Evolutionary conservation across 2,888 invertebrate species (phyloP).

Genomic region (Leucophenga maculata): DNA sequence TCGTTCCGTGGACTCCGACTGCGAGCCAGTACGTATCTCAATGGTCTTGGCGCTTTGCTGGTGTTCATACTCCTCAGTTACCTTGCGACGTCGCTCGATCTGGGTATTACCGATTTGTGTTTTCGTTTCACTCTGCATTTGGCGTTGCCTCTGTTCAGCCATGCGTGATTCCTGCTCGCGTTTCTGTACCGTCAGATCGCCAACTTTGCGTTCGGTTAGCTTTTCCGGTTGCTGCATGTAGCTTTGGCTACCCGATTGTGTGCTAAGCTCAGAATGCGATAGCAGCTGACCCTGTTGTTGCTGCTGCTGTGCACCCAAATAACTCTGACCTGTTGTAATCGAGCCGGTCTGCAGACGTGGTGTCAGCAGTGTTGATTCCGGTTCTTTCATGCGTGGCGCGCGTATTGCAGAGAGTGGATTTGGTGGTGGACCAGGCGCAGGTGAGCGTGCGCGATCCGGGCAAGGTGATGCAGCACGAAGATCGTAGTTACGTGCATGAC

Average conservation of each 20-base stretch:
- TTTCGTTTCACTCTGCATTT: constrained; percentile 70
- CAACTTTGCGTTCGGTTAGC: constrained; percentile 73
- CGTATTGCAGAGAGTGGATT: constrained; percentile 78
- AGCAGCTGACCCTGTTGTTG: constrained; percentile 65
- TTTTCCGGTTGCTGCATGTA: constrained; percentile 73
- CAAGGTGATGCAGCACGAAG: constrained; percentile 80
- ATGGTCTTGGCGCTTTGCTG: constrained; percentile 78
- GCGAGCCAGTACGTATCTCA: constrained; percentile 74
- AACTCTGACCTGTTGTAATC: constrained; percentile 71
- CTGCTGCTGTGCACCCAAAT: constrained; percentile 63
- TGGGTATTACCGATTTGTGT: constrained; percentile 76
- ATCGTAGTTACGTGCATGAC: constrained; percentile 76
- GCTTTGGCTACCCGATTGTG: constrained; percentile 72
- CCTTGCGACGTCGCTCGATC: constrained; percentile 77
- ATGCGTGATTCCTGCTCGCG: constrained; percentile 72
- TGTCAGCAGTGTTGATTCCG: constrained; percentile 52
- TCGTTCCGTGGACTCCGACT: constrained; percentile 57
- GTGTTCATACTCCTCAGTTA: constrained; percentile 80
- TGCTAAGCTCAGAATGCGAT: constrained; percentile 72
- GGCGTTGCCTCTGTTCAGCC: constrained; percentile 70
- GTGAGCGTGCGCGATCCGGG: constrained; percentile 79
- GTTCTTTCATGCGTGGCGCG: constrained; percentile 77
- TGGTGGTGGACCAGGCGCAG: constrained; percentile 81
- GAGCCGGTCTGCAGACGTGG: constrained; percentile 68
- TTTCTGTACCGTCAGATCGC: constrained; percentile 74